Conservation (phyloP, 2,888 invertebrate genomes). For the Cephus pulcher region DNA sequence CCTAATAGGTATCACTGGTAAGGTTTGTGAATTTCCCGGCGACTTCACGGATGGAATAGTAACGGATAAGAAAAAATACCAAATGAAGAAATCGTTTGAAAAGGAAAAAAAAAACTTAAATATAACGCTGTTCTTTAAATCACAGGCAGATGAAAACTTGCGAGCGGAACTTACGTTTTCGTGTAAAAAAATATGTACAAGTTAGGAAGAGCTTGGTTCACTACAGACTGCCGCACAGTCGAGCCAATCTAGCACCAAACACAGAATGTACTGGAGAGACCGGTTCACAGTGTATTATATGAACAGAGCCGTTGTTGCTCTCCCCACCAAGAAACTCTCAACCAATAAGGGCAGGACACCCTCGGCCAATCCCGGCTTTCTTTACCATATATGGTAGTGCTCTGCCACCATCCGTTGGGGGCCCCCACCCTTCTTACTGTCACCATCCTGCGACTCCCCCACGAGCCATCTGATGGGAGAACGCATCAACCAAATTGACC, state of each 20-base stretch:
- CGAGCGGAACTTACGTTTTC: constrained; percentile 35
- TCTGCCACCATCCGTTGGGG: constrained; percentile 68
- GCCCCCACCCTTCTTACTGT: constrained; percentile 61
- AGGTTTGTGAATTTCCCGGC: neutral
- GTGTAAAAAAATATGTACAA: constrained; percentile 57
- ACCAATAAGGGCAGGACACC: constrained; percentile 62
- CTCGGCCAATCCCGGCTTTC: constrained; percentile 76
- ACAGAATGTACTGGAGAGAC: constrained; percentile 59
- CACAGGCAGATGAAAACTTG: neutral
- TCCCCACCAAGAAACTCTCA: constrained; percentile 46
- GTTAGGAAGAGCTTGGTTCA: constrained; percentile 39
- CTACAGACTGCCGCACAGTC: constrained; percentile 45
- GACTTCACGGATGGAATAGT: neutral
- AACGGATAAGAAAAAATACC: neutral
- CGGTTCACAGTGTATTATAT: constrained; percentile 61
- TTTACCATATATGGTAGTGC: constrained; percentile 85
- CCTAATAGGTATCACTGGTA: neutral
- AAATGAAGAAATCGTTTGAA: neutral
- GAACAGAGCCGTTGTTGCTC: constrained; percentile 49
- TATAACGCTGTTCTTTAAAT: neutral
- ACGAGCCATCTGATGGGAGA: constrained; percentile 3
- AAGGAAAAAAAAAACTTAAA: neutral
- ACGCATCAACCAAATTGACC: constrained; percentile 24
- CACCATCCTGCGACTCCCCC: constrained; percentile 6
- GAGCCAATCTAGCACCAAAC: constrained; percentile 58